Evolutionary conservation across 2,888 invertebrate species (phyloP).

Genomic region (Drosophila neonasuta): DNA sequence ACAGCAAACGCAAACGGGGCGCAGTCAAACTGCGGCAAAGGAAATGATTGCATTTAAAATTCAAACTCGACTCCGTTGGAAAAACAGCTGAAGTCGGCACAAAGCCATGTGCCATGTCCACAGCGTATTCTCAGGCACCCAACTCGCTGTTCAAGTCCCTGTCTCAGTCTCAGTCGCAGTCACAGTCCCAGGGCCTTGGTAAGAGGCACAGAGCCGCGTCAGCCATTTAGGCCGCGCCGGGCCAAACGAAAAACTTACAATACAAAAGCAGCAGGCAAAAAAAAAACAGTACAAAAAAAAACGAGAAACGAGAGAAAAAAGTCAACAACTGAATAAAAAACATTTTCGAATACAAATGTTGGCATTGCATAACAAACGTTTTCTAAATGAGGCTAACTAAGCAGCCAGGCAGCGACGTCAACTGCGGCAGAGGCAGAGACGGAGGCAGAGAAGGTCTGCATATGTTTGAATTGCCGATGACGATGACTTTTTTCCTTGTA

Average conservation of each 20-base stretch:
- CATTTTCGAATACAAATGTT: slow-evolving; percentile 80
- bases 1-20: slow-evolving; percentile 5
- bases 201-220: slow-evolving; percentile 54
- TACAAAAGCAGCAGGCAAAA: slow-evolving; percentile 42
- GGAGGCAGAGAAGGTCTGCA: slow-evolving; percentile 51
- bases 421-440: slow-evolving; percentile 12
- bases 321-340: slow-evolving; percentile 76
- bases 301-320: slow-evolving; percentile 50
- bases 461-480: slow-evolving; percentile 78
- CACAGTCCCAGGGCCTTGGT: slow-evolving; percentile 33
- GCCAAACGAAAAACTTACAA: slow-evolving; percentile 54
- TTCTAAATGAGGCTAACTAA: slow-evolving; percentile 78
- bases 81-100: slow-evolving; percentile 76
- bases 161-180: slow-evolving; percentile 37
- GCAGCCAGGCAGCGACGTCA: slow-evolving; percentile 57
- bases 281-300: slow-evolving; percentile 17
- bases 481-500: slow-evolving; percentile 68
- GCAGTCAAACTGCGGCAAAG: slow-evolving; percentile 67
- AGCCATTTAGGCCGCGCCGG: slow-evolving; percentile 73
- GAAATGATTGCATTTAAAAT: slow-evolving; percentile 81
- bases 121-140: slow-evolving; percentile 45
- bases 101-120: slow-evolving; percentile 62
- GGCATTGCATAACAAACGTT: slow-evolving; percentile 80
- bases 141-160: slow-evolving; percentile 13
- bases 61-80: slow-evolving; percentile 69